Evolutionary conservation across 2,797 vertebrate species (phyloP).

Genomic region (Orientallactaga sibirica): DNA sequence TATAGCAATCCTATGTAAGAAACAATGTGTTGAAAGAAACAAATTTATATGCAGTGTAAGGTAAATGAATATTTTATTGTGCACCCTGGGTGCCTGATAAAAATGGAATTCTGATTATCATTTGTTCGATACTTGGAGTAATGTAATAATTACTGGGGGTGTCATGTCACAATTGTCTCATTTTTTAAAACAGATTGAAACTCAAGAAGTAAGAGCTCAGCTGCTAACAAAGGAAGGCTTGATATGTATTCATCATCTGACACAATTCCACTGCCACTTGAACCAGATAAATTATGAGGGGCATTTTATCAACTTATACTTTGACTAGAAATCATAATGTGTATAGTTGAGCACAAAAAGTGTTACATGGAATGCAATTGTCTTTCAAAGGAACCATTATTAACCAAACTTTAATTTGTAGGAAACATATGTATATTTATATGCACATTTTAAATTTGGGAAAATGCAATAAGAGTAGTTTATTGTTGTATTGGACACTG

Average conservation of each 20-base stretch:
- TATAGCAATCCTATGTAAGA: constrained; percentile 66
- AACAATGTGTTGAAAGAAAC: constrained; percentile 59
- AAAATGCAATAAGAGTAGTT: constrained; percentile 6
- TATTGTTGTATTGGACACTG: constrained; percentile 7
- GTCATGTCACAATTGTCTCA: constrained; percentile 53
- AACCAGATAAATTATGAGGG: constrained; percentile 61
- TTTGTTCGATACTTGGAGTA: constrained; percentile 68
- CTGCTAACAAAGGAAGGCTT: constrained; percentile 59
- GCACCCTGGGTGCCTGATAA: constrained; percentile 51
- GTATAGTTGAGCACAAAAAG: constrained; percentile 30
- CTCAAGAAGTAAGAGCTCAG: constrained; percentile 61
- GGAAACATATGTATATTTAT: constrained; percentile 52
- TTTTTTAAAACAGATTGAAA: constrained; percentile 59
- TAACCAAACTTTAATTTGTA: constrained; percentile 52
- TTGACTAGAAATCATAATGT: constrained; percentile 50
- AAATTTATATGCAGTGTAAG: constrained; percentile 59
- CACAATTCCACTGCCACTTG: constrained; percentile 31
- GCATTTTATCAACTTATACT: constrained; percentile 60
- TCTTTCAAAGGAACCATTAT: constrained; percentile 51
- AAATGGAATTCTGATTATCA: constrained; percentile 65
- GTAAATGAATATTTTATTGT: constrained; percentile 77
- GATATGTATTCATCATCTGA: constrained; percentile 66
- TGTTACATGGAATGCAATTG: constrained; percentile 1
- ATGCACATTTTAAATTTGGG: constrained; percentile 60
- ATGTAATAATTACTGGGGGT: constrained; percentile 59